Percentiles rank a stretch among this genome's conserved stretches.
phyloP scores from a whole-genome alignment of 1,140 invertebrate genomes.

The Calliopsis andreniformis region DNA sequence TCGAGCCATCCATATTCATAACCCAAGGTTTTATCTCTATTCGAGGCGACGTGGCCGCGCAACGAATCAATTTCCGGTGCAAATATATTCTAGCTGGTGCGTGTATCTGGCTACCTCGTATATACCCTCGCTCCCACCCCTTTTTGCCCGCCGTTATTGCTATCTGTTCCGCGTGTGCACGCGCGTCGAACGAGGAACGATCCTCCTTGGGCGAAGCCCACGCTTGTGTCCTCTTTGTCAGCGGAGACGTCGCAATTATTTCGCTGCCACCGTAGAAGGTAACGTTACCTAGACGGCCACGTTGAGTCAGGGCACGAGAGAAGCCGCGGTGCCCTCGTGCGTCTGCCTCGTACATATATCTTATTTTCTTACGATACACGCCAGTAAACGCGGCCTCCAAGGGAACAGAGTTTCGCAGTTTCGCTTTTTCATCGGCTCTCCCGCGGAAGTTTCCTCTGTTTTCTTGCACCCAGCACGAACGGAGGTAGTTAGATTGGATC shows the following conservation, averaged over 20 bases:
- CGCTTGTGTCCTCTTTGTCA: slow-evolving; percentile 47
- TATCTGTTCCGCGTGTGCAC: background rate
- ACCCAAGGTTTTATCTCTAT: slow-evolving; percentile 32
- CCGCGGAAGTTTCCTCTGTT: background rate
- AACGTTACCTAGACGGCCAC: slow-evolving; percentile 37
- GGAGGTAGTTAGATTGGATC: background rate
- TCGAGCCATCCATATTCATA: slow-evolving; percentile 32
- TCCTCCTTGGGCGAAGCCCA: slow-evolving; percentile 19
- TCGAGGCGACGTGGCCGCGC: background rate
- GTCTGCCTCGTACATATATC: slow-evolving; percentile 62
- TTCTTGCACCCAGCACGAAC: background rate
- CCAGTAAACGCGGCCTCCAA: background rate
- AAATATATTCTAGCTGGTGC: slow-evolving; percentile 4
- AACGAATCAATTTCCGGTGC: slow-evolving; percentile 38
- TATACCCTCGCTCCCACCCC: background rate
- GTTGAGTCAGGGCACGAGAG: slow-evolving; percentile 7
- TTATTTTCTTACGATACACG: slow-evolving; percentile 59
- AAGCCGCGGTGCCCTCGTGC: slow-evolving; percentile 18
- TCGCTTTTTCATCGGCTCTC: background rate
- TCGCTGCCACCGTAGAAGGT: slow-evolving; percentile 54
- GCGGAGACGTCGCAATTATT: slow-evolving; percentile 58
- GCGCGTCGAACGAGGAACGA: slow-evolving; percentile 19
- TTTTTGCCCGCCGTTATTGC: slow-evolving; percentile 4
- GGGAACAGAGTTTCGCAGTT: background rate
- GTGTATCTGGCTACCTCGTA: background rate